phyloP scores from a whole-genome alignment of 2,113 vertebrate genomes.

The Cryptoleucopteryx plumbea region DNA sequence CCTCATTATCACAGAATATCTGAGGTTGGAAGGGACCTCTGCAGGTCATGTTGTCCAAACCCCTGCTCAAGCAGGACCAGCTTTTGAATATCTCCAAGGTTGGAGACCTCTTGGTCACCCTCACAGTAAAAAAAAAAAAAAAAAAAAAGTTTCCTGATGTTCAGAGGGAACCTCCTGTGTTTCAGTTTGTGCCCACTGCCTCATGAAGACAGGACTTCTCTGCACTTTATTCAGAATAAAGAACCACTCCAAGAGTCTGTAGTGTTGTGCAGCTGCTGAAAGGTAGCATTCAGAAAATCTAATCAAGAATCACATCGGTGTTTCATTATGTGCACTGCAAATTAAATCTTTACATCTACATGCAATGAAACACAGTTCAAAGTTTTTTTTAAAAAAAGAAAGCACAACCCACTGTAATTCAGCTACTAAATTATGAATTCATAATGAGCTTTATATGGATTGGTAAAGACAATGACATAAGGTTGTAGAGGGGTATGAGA shows the following conservation, averaged over 20 bases:
- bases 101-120: background rate
- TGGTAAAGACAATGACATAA: background rate
- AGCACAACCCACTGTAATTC: background rate
- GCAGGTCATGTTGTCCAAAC: background rate
- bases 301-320: background rate
- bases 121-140: background rate
- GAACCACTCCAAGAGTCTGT: background rate
- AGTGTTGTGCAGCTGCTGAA: background rate
- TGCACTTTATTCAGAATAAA: background rate
- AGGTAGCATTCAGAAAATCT: background rate
- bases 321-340: background rate
- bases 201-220: background rate
- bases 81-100: background rate
- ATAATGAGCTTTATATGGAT: background rate
- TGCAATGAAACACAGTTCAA: background rate
- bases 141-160: background rate
- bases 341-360: background rate
- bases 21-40: background rate
- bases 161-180: background rate
- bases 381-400: background rate
- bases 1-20: background rate
- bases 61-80: background rate
- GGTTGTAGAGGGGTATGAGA: rapidly evolving
- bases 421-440: background rate
- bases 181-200: background rate